These are phyloP conservation scores for Patella caerulea DNA, from an alignment of 2,888 invertebrate species.

Conservation along the genomic window DNA sequence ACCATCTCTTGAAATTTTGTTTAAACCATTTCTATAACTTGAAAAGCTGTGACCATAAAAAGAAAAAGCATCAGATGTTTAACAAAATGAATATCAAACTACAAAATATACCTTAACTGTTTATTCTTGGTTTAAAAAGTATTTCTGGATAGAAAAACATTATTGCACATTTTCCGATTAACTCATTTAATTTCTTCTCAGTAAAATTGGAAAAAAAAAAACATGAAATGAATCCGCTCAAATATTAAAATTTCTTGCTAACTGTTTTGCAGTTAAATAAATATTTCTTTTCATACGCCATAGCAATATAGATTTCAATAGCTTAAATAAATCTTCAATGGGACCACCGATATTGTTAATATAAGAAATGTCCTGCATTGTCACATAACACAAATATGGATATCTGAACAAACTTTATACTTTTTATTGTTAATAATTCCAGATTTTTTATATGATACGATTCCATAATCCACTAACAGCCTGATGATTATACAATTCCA, in stretches of 20 bases:
- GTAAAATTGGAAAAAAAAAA: conserved; percentile 25
- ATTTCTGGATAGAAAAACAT: conserved; percentile 27
- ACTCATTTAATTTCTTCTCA: conserved; percentile 32
- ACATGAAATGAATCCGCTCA: no score
- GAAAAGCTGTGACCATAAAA: conserved; percentile 30
- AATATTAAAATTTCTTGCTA: conserved; percentile 22
- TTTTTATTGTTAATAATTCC: no score
- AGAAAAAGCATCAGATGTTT: conserved; percentile 25
- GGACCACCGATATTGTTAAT: no score
- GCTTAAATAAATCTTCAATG: not conserved
- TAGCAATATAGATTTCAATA: conserved; percentile 19
- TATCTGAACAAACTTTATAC: no score
- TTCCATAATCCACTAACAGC: no score
- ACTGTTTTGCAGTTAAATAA: conserved; percentile 28
- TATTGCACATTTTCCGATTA: conserved; percentile 20
- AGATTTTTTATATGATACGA: no score
- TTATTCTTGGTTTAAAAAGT: conserved; percentile 29
- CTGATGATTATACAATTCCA: no score
- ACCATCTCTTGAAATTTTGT: conserved; percentile 28
- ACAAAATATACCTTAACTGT: conserved; percentile 28
- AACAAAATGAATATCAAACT: conserved; percentile 26
- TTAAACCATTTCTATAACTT: conserved; percentile 17
- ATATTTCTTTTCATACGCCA: conserved; percentile 28
- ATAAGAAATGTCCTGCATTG: no score
- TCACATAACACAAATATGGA: no score